A percentile compares a stretch with the other conserved stretches of the same genome.
Conservation (phyloP, 30 jellyfish, hydroid and myxozoan species). For the Hydra vulgaris region DNA sequence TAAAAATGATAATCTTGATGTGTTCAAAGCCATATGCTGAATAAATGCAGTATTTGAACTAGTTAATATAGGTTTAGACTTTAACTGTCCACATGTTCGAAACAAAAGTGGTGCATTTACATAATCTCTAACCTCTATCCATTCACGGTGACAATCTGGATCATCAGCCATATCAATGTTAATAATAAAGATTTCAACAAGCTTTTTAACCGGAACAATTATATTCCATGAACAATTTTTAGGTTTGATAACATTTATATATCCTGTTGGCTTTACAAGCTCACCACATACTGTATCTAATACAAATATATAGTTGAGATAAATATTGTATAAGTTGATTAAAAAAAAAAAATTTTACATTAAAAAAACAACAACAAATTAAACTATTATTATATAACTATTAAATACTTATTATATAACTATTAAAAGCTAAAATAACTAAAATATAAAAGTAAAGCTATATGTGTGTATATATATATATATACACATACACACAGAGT, state of each 20-base stretch:
- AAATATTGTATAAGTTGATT: background rate
- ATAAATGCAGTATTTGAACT: conserved; percentile 33
- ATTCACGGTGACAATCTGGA: conserved; percentile 21
- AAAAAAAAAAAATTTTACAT: too few relatives aligned
- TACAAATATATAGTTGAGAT: background rate
- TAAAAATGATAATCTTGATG: conserved; percentile 8
- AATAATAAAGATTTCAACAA: background rate
- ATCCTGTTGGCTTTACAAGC: background rate
- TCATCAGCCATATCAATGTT: conserved; percentile 25
- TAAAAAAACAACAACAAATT: background rate
- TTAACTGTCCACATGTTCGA: conserved; percentile 29
- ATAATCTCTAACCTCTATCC: conserved; percentile 10
- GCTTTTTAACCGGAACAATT: background rate
- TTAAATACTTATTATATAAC: too few relatives aligned
- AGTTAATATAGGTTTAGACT: conserved; percentile 48
- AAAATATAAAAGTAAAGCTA: too few relatives aligned
- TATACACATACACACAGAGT: too few relatives aligned
- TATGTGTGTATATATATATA: too few relatives aligned
- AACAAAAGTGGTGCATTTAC: background rate
- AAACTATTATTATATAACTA: too few relatives aligned
- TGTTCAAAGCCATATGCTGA: conserved; percentile 24
- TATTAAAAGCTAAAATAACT: too few relatives aligned
- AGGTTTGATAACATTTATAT: background rate
- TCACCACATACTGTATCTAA: conserved; percentile 18
- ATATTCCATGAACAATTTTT: conserved; percentile 24